These are phyloP conservation scores for Mormyrus proboscirostris DNA, from an alignment of 2,797 vertebrate genomes.

Conservation along the genomic window DNA sequence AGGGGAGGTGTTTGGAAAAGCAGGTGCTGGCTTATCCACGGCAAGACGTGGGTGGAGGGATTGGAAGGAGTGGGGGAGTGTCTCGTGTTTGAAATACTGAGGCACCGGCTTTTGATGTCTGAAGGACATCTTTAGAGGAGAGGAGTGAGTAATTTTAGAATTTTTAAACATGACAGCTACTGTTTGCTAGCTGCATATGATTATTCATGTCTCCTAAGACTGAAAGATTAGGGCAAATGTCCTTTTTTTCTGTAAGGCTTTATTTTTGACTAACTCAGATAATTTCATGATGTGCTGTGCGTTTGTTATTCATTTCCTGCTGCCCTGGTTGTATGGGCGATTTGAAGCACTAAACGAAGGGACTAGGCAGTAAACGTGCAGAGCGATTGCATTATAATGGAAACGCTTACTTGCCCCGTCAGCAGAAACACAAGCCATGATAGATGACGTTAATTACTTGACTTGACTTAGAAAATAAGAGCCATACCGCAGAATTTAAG, in stretches of 20 bases:
- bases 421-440: constrained; percentile 48
- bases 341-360: neutral
- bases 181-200: neutral
- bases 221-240: neutral
- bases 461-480: constrained; percentile 14
- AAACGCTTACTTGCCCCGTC: constrained; percentile 39
- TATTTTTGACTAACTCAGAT: constrained; percentile 6
- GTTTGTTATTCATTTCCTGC: neutral
- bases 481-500: neutral
- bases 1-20: constrained; percentile 1
- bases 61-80: neutral
- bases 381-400: constrained; percentile 51
- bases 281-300: neutral
- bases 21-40: constrained; percentile 8
- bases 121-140: neutral
- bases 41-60: neutral
- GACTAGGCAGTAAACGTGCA: constrained; percentile 26
- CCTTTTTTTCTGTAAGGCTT: neutral
- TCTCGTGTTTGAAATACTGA: constrained; percentile 10
- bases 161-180: neutral
- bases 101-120: neutral
- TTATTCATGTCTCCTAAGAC: constrained; percentile 5
- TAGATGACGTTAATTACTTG: constrained; percentile 36
- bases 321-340: neutral
- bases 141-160: constrained; percentile 2